A percentile compares a stretch with the other conserved stretches of the same genome.
Evolutionary conservation across 2,888 invertebrate genomes (phyloP).

Genomic region (Dorcus hopei): DNA sequence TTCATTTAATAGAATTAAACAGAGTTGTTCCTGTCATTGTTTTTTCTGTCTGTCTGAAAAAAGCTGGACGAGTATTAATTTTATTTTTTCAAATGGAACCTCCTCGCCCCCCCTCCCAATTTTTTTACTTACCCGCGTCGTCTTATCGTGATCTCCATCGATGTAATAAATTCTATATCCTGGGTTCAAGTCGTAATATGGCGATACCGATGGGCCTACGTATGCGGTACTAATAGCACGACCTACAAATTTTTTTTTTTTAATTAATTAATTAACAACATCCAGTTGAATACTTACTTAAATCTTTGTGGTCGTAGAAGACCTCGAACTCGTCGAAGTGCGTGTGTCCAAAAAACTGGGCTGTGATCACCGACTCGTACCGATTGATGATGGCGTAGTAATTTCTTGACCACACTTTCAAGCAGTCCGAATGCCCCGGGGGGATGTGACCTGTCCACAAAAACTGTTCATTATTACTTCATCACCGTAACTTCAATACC

Average conservation of each 20-base stretch:
- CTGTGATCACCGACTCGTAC: slow-evolving; percentile 84
- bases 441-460: slow-evolving; percentile 75
- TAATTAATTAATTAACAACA: too few relatives aligned
- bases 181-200: slow-evolving; percentile 89
- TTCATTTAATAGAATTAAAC: too few relatives aligned
- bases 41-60: too few relatives aligned
- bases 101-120: too few relatives aligned
- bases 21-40: too few relatives aligned
- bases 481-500: not conserved
- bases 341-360: slow-evolving; percentile 92
- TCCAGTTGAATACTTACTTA: slow-evolving; percentile 53
- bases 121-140: slow-evolving; percentile 63
- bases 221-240: slow-evolving; percentile 86
- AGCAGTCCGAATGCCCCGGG: slow-evolving; percentile 88
- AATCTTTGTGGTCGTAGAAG: slow-evolving; percentile 82
- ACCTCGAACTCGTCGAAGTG: slow-evolving; percentile 93
- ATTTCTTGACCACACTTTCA: slow-evolving; percentile 95
- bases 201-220: slow-evolving; percentile 91
- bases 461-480: not conserved
- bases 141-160: slow-evolving; percentile 84
- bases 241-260: slow-evolving; percentile 50
- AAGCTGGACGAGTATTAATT: too few relatives aligned
- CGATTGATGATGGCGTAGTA: slow-evolving; percentile 85
- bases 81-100: too few relatives aligned
- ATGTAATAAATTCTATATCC: slow-evolving; percentile 95